Evolutionary conservation across 2,888 invertebrate genomes (phyloP).

Genomic region (Kuschelorhynchus macadamiae): DNA sequence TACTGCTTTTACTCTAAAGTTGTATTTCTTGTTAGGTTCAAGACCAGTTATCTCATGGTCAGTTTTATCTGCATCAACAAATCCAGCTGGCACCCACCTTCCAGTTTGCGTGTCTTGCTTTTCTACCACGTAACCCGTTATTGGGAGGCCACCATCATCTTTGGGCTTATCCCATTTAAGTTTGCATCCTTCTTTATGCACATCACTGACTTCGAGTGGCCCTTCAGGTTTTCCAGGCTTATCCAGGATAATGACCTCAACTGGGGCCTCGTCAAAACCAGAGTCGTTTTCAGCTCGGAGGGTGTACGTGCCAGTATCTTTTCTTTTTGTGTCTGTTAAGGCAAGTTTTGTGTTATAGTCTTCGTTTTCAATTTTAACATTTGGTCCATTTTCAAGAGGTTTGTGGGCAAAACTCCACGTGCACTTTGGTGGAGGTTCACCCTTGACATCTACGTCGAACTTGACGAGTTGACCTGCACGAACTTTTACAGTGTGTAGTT

Average conservation of each 20-base stretch:
- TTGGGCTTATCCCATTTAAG: conserved; percentile 95
- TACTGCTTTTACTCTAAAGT: conserved; percentile 97
- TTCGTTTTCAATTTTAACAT: conserved; percentile 87
- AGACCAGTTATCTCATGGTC: conserved; percentile 90
- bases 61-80: conserved; percentile 84
- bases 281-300: conserved; percentile 94
- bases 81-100: conserved; percentile 89
- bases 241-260: conserved; percentile 89
- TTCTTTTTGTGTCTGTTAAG: conserved; percentile 84
- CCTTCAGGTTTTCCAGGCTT: conserved; percentile 92
- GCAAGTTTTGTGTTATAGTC: conserved; percentile 92
- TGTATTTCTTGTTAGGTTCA: conserved; percentile 95
- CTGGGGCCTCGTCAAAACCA: conserved; percentile 93
- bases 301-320: conserved; percentile 91
- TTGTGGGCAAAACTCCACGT: conserved; percentile 83
- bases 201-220: conserved; percentile 90
- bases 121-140: conserved; percentile 92
- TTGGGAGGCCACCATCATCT: conserved; percentile 94
- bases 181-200: conserved; percentile 95
- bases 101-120: conserved; percentile 93
- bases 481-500: conserved; percentile 88
- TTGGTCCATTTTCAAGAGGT: conserved; percentile 78
- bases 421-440: conserved; percentile 95
- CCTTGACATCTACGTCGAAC: conserved; percentile 94
- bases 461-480: conserved; percentile 92